Evolutionary conservation across 1,140 invertebrate species (phyloP), one percentile per base, ranked within the genome.

Genomic region (Drosophila ambigua): DNA sequence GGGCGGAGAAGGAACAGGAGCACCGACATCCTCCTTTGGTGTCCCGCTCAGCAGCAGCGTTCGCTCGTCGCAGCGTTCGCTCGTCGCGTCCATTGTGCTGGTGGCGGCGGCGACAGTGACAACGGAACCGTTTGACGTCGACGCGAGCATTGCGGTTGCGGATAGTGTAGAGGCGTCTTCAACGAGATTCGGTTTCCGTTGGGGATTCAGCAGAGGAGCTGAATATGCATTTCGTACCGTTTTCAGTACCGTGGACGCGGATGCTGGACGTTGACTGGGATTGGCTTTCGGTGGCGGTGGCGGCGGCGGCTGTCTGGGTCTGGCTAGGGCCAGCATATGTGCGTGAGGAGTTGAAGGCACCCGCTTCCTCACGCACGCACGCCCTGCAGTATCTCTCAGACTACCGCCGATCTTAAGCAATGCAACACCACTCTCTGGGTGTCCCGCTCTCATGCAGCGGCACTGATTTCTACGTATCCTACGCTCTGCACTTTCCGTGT

Each of bases 1-100:
- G 20, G 83, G 83, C 49, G 83, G 79, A 55, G 62, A 61, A 62
- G 79, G 53, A 44, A 46, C 50, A 68, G 49, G 50, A 50, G 54
- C 66, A 24, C 28, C 63, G 9, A 31, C 58, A 39, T 75, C 72
- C 11, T 75, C 41, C 13, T 16, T 63, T 39, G 66, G 43, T 35
- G 72, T 59, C 48, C 57, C 76, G 66, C 82, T 66, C 45, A 88
- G 39, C 28, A 88, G 62, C n/a, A 63, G 61, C 35, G 83, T 88
- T 46, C 84, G 83, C 60, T 88, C 83, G 57, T 89, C 83, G 35
- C 80, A 84, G 31, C n/a, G n/a, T n/a, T n/a, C n/a, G n/a, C n/a
- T n/a, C n/a, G n/a, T n/a, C n/a, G 43, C 60, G n/a, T 66, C 77
- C 41, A 64, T 41, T 28, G 44, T 31, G 41, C 24, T 28, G 9